Base-by-base conservation (phyloP, 2,888 invertebrate genomes). In the Ephialtes manifestator region DNA sequence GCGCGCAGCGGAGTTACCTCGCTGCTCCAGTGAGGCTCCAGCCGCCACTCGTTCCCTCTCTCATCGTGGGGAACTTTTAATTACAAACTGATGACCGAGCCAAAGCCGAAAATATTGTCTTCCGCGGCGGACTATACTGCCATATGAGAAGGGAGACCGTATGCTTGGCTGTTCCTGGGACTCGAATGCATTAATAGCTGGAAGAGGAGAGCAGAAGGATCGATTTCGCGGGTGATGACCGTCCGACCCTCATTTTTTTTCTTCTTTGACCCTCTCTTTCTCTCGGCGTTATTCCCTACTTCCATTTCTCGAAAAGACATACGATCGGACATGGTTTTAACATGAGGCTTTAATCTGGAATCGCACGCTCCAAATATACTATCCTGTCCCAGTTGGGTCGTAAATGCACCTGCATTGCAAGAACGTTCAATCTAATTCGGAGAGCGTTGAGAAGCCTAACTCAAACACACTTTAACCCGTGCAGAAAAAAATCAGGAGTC, bases 41-140 rank as follows among this genome's bases (percentile, higher is more conserved):
- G 68, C 77, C 72, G 80, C 68, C 60, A 63, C 74, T 43, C 78
- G 75, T 89, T 85, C 86, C 90, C 68, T 55, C 77, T 63, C 85
- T 80, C 91, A 90, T 92, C 91, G 90, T 91, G 89, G 90, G 90
- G 90, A 91, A 92, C 91, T 93, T 93, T 93, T 93, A 93, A 93
- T 93, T 93, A 93, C 93, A 90, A 93, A 91, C 92, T 93, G 93
- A 93, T 93, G 93, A 93, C 92, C 92, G 92, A 93, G 93, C 93
- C 93, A 91, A 92, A 92, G 90, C 91, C 90, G 89, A 93, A 93
- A 93, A 93, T 93, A 93, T 92, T 93, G 92, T 93, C 92, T 93
- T 92, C 92, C 87, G 83, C 74, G 60, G 81, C 78, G 84, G 75
- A 84, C 86, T 82, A 84, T 86, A 83, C 81, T 79, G 76, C 81